Evolutionary conservation across 2,113 vertebrate genomes (phyloP), one percentile per base, ranked within the genome.

Genomic region (Platysteira castanea): DNA sequence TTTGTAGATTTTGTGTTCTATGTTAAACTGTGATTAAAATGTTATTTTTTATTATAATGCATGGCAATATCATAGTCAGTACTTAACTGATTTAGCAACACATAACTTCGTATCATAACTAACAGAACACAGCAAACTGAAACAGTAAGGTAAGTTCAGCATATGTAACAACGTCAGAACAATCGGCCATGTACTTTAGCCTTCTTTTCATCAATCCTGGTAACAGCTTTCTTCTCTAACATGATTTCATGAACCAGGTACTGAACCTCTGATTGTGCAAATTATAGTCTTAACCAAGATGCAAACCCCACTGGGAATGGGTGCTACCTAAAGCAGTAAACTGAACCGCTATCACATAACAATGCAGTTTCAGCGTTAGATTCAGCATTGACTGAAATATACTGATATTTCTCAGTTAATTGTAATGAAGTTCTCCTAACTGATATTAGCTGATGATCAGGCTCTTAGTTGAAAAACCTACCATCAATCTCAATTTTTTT

Each of bases 401-500:
- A 57, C 5, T 53, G 24, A 3, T 75, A 68, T 35, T 80, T 69
- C 46, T 65, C 63, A 57, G 33, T 53, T 77, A 84, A 50, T 26
- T 69, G 35, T 28, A 71, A 63, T 15, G 0, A 67, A 56, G 26
- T 46, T 85, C n/a, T 87, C 60, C 69, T 79, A 69, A 86, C 9
- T 59, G 69, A 70, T 42, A 57, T 23, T 27, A 88, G 56, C 11
- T 53, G 49, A 53, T 56, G 8, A 85, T 30, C n/a, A 60, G 27
- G 13, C 23, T 87, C 67, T 46, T 46, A 77, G 46, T 3, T 84
- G 64, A 85, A 89, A 94, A 65, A 53, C 78, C 35, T 33, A 99
- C 99, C 98, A 39, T 99, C 97, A 59, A 99, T 80, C 60, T 97
- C 85, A 1, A 99, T 91, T 85, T 96, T 98, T 97, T 98, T 99